These are phyloP conservation scores for Canis aureus DNA, from an alignment of 2,113 vertebrate genomes.

Conservation along the genomic window DNA sequence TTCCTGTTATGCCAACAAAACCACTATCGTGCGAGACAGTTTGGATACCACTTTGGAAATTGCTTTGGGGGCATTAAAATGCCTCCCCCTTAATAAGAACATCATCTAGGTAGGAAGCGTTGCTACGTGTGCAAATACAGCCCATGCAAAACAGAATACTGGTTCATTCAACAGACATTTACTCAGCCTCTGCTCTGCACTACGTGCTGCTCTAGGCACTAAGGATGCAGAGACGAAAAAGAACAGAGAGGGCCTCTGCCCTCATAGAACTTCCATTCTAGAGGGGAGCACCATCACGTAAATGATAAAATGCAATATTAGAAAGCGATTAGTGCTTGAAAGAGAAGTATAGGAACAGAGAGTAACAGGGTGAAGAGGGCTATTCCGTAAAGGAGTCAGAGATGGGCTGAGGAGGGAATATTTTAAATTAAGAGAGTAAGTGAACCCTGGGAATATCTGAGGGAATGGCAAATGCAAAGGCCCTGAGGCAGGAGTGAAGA, in stretches of 20 bases:
- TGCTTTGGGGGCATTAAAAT: background rate
- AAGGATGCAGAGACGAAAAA: background rate
- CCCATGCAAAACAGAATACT: background rate
- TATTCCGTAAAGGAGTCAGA: background rate
- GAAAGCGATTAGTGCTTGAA: background rate
- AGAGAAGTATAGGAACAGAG: background rate
- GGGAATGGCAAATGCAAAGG: background rate
- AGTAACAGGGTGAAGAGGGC: background rate
- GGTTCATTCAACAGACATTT: background rate
- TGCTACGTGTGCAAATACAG: background rate
- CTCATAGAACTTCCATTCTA: background rate
- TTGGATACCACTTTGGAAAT: background rate
- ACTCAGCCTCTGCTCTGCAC: background rate
- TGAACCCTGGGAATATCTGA: background rate
- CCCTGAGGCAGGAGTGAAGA: background rate
- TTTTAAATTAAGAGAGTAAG: background rate
- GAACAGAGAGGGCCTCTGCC: background rate
- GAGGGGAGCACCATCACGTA: background rate
- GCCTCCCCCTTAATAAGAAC: background rate
- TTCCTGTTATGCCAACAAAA: accelerated
- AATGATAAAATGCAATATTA: background rate
- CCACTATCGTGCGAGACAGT: accelerated
- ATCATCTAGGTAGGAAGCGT: background rate
- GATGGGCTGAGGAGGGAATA: background rate
- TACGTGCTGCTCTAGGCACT: background rate